Evolutionary conservation across 2,113 vertebrate species (phyloP).

Genomic region (Thermophis baileyi): DNA sequence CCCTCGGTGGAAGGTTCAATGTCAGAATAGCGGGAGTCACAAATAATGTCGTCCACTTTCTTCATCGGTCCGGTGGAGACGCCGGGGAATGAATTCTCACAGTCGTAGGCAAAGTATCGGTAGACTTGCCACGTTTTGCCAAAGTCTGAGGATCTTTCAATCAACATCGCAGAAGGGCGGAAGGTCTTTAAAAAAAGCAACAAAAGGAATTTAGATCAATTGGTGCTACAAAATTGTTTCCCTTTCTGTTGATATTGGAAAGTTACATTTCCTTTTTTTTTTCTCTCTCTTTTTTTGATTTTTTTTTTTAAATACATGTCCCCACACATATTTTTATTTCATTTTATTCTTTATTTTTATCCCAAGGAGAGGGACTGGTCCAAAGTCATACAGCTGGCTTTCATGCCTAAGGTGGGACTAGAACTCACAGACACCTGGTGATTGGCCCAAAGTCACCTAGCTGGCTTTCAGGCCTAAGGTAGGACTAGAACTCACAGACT

Average conservation of each 20-base stretch:
- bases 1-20: conserved; percentile 96
- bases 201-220: not conserved
- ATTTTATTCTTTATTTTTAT: not conserved
- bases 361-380: not conserved
- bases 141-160: conserved; percentile 94
- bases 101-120: conserved; percentile 95
- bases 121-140: conserved; percentile 91
- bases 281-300: not conserved
- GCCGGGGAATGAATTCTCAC: conserved; percentile 84
- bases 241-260: not conserved
- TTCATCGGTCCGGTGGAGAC: conserved; percentile 87
- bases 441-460: no score
- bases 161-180: conserved; percentile 92
- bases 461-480: accelerated
- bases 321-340: not conserved
- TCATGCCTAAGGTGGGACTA: no score
- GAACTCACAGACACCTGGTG: no score
- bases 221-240: not conserved
- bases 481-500: no score
- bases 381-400: not conserved
- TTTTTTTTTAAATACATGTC: not conserved
- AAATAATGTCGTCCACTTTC: conserved; percentile 94
- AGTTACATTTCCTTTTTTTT: conserved; percentile 13
- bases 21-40: conserved; percentile 94
- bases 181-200: conserved; percentile 77